phyloP scores from a whole-genome alignment of 2,797 vertebrate species.

The Anguilla anguilla region DNA sequence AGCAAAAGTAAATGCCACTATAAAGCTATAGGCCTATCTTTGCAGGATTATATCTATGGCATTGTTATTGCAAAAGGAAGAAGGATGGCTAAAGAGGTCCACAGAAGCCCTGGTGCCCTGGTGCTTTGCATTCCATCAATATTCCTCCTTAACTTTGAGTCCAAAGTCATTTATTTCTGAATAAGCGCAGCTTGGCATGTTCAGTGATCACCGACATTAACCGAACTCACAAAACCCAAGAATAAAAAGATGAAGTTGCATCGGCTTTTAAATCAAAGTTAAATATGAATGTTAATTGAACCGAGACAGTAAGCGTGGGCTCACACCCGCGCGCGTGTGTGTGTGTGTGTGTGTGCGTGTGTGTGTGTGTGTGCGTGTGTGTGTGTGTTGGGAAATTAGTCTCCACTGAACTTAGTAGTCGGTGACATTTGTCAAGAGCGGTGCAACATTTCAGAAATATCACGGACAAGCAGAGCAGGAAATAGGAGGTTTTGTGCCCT shows the following conservation, averaged over 20 bases:
- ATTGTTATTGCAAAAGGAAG: background rate
- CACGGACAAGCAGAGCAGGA: constrained; percentile 8
- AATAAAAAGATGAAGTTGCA: background rate
- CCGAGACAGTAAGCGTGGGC: background rate
- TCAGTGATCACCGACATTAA: background rate
- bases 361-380: background rate
- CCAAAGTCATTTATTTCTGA: too few relatives aligned
- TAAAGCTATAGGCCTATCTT: background rate
- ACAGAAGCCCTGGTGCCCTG: background rate
- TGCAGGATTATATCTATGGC: background rate
- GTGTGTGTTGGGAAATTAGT: constrained; percentile 6
- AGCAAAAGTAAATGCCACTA: background rate
- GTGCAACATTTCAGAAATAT: constrained; percentile 14
- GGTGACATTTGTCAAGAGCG: background rate
- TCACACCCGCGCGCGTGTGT: too few relatives aligned
- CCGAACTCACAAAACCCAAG: background rate
- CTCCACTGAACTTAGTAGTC: background rate
- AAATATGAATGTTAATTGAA: background rate
- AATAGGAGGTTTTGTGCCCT: background rate
- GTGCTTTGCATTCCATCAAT: background rate
- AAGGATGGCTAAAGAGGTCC: background rate
- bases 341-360: background rate
- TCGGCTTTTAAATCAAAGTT: background rate
- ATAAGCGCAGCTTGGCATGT: background rate
- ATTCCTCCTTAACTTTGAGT: too few relatives aligned